Conservation (phyloP, 2,888 invertebrate genomes). For the Choristoneura rosaceana region DNA sequence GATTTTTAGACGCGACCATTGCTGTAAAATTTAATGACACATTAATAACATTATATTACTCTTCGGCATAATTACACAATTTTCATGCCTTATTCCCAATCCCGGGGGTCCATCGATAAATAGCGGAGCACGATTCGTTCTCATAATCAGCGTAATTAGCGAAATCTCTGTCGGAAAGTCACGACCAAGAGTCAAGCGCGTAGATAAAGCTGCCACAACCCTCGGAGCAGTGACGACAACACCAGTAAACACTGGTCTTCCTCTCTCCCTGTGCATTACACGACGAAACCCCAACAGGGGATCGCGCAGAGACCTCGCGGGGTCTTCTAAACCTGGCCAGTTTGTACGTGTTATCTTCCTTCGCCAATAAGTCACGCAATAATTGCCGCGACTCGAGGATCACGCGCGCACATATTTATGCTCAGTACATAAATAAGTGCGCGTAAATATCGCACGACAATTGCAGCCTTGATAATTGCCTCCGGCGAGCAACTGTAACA, state of each 20-base stretch:
- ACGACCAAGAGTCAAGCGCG: constrained; percentile 79
- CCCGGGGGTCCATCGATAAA: constrained; percentile 52
- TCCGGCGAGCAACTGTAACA: constrained; percentile 58
- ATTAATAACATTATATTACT: not conserved
- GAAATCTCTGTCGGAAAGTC: constrained; percentile 81
- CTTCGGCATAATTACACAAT: not conserved
- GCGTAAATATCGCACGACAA: constrained; percentile 72
- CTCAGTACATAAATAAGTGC: constrained; percentile 67
- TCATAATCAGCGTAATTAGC: constrained; percentile 82
- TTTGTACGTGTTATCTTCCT: constrained; percentile 80
- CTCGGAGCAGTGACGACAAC: constrained; percentile 64
- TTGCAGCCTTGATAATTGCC: constrained; percentile 65
- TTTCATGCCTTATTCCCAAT: constrained; percentile 27
- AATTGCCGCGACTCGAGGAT: constrained; percentile 79
- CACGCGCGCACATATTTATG: constrained; percentile 78
- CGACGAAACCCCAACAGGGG: constrained; percentile 34
- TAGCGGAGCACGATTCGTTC: constrained; percentile 65
- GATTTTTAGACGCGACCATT: not conserved
- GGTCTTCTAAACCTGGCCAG: constrained; percentile 62
- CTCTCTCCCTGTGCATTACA: constrained; percentile 41
- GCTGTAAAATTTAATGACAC: not conserved
- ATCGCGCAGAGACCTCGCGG: constrained; percentile 42
- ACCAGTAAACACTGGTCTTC: constrained; percentile 61
- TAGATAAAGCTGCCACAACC: constrained; percentile 80
- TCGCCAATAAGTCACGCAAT: constrained; percentile 84